A percentile compares a stretch with the other conserved stretches of the same genome.
Evolutionary conservation across 2,888 invertebrate species (phyloP).

Genomic region (Adineta ricciae): DNA sequence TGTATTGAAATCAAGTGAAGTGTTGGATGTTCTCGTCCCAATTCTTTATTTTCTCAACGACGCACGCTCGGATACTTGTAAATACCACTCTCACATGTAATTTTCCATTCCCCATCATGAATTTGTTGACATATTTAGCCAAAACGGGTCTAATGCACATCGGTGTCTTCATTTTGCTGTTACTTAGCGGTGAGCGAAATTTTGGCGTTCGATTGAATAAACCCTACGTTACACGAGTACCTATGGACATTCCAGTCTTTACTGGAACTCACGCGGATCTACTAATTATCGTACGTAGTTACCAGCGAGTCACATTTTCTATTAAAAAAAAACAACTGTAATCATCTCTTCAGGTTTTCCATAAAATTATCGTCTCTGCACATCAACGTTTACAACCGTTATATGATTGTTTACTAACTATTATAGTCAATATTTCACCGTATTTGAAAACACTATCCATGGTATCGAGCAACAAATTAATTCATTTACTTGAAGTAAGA

Average conservation of each 20-base stretch:
- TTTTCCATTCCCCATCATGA: background rate
- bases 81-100: constrained; percentile 48
- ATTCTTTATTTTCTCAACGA: constrained; percentile 94
- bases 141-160: constrained; percentile 97
- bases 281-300: constrained; percentile 68
- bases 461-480: constrained; percentile 93
- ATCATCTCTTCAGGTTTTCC: constrained; percentile 47
- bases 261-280: constrained; percentile 93
- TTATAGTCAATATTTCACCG: constrained; percentile 94
- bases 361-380: constrained; percentile 83
- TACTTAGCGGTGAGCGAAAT: constrained; percentile 92
- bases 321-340: too few species aligned
- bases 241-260: constrained; percentile 98
- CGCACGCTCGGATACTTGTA: constrained; percentile 92
- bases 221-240: constrained; percentile 84
- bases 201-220: constrained; percentile 98
- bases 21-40: constrained; percentile 88
- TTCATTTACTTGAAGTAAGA: constrained; percentile 74
- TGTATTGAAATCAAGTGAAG: constrained; percentile 93
- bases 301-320: background rate
- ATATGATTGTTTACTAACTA: constrained; percentile 93
- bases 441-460: constrained; percentile 96
- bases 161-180: constrained; percentile 91
- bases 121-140: constrained; percentile 56
- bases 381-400: constrained; percentile 92